These are phyloP conservation scores for Lampris megalopsis DNA, from an alignment of 2,113 vertebrate genomes.

Conservation along the genomic window DNA sequence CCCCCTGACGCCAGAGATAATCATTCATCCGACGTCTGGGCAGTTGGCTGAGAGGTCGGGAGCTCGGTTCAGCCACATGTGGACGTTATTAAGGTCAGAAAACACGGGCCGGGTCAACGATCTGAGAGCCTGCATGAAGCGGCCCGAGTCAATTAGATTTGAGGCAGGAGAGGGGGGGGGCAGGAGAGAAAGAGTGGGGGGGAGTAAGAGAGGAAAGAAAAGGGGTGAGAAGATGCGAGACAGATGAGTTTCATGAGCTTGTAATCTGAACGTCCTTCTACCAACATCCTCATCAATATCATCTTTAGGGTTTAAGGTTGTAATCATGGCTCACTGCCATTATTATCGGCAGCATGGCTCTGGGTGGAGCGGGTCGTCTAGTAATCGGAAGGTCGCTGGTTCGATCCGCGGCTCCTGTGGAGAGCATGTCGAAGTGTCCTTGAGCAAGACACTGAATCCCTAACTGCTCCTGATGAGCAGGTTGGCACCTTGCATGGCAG, in stretches of 20 bases:
- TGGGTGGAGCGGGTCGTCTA: no score
- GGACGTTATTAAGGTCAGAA: slow-evolving; percentile 47
- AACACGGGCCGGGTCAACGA: slow-evolving; percentile 16
- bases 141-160: slow-evolving; percentile 44
- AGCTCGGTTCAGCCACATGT: slow-evolving; percentile 38
- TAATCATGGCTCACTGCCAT: no score
- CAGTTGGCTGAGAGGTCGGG: slow-evolving; percentile 37
- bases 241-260: neutral
- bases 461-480: no score
- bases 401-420: no score
- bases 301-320: no score
- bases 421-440: no score
- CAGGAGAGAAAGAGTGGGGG: slow-evolving; percentile 2
- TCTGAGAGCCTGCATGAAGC: slow-evolving; percentile 27
- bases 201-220: neutral
- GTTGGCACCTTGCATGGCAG: no score
- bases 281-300: no score
- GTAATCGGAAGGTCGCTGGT: no score
- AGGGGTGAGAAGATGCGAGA: slow-evolving; percentile 2
- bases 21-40: neutral
- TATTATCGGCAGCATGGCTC: no score
- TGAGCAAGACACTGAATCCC: no score
- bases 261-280: slow-evolving; percentile 15
- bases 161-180: neutral
- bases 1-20: no score